These are phyloP conservation scores for Noturus placidus DNA, from an alignment of 2,113 vertebrate genomes.

Conservation along the genomic window DNA sequence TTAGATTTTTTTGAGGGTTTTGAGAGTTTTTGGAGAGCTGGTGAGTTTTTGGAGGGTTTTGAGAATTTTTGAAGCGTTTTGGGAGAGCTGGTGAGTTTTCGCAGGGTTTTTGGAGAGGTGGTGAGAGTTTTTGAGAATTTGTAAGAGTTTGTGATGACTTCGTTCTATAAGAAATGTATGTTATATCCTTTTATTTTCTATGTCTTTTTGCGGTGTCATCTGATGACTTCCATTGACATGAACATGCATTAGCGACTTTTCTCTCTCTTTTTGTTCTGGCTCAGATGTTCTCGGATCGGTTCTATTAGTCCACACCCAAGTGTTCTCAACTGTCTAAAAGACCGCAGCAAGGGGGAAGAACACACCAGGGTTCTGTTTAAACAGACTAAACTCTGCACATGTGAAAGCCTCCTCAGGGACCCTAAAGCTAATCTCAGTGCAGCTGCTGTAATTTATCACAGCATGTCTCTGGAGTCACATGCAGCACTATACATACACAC, in stretches of 20 bases:
- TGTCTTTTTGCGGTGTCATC: neutral
- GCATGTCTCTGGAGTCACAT: constrained; percentile 3
- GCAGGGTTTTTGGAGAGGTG: too few relatives aligned
- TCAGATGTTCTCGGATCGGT: neutral
- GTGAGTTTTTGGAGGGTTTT: too few relatives aligned
- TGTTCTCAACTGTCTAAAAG: neutral
- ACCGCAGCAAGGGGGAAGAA: neutral
- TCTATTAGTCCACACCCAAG: neutral
- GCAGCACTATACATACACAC: constrained; percentile 5
- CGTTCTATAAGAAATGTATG: neutral
- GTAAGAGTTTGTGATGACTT: too few relatives aligned
- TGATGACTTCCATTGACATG: neutral
- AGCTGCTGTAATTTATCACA: constrained; percentile 26
- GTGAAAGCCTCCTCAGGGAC: constrained; percentile 4
- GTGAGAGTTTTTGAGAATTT: too few relatives aligned
- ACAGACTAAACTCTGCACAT: neutral
- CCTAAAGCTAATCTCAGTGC: constrained; percentile 4
- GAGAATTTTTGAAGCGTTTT: too few relatives aligned
- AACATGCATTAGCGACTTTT: neutral
- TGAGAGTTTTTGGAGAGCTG: too few relatives aligned
- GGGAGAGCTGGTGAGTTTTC: too few relatives aligned
- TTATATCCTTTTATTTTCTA: neutral
- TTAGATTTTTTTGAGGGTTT: too few relatives aligned
- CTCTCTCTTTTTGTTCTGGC: neutral
- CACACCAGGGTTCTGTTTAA: neutral